Evolutionary conservation across 2,113 vertebrate genomes (phyloP).

Genomic region (Pedionomus torquatus): DNA sequence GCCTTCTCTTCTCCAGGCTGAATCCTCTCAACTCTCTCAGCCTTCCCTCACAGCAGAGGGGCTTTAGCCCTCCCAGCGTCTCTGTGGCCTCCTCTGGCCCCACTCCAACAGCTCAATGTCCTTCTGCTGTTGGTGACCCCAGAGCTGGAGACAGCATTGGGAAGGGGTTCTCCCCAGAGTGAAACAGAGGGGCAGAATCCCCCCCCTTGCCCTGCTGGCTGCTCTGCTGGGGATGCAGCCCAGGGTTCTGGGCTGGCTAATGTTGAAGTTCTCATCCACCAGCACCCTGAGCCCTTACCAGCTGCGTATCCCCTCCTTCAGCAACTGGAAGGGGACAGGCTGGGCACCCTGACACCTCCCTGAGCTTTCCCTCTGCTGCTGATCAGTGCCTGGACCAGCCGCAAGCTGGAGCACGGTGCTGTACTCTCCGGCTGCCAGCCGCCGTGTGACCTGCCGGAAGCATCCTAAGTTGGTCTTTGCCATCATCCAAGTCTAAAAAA

Average conservation of each 20-base stretch:
- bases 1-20: background rate
- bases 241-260: background rate
- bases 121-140: background rate
- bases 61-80: background rate
- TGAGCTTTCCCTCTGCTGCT: background rate
- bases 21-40: background rate
- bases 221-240: background rate
- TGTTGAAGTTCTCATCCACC: background rate
- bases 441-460: fast-evolving
- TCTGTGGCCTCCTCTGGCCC: background rate
- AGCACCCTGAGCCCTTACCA: background rate
- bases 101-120: background rate
- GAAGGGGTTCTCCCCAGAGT: background rate
- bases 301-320: background rate
- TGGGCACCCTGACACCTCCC: background rate
- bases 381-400: background rate
- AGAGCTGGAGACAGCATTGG: background rate
- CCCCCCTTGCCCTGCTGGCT: background rate
- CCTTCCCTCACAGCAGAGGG: background rate
- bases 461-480: background rate
- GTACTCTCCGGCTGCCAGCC: background rate
- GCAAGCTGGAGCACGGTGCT: fast-evolving
- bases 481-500: background rate
- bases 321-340: background rate
- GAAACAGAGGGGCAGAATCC: background rate